Percentiles rank a stretch among this genome's conserved stretches.
These are phyloP conservation scores for Magallana nippona DNA, from an alignment of 2,888 invertebrate species.

Conservation along the genomic window DNA sequence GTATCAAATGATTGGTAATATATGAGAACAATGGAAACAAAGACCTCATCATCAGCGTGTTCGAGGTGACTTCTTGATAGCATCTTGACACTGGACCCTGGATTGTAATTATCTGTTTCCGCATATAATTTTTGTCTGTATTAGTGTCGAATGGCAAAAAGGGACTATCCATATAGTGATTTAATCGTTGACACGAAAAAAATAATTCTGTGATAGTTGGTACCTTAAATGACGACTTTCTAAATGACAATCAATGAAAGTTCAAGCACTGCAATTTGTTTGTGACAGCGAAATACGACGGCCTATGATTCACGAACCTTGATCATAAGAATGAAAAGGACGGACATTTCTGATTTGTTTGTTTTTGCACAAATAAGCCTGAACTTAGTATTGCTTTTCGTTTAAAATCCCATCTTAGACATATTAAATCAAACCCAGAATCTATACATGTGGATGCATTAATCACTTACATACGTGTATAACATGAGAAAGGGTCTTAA, in stretches of 20 bases:
- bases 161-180: slow-evolving; percentile 18
- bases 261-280: neutral
- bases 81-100: slow-evolving; percentile 32
- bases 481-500: no score
- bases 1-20: slow-evolving; percentile 27
- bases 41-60: slow-evolving; percentile 7
- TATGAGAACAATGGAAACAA: slow-evolving; percentile 17
- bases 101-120: slow-evolving; percentile 27
- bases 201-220: neutral
- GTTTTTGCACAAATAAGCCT: no score
- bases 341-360: neutral
- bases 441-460: no score
- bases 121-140: slow-evolving; percentile 16
- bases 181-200: slow-evolving; percentile 19
- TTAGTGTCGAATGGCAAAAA: slow-evolving; percentile 27
- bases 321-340: neutral
- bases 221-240: neutral
- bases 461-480: no score
- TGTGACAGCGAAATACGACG: no score
- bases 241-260: slow-evolving; percentile 17
- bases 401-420: no score
- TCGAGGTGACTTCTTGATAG: slow-evolving; percentile 20
- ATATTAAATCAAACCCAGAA: no score
- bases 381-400: no score
- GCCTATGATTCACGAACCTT: no score